Evolutionary conservation across 2,797 vertebrate species (phyloP).

Genomic region (Pseudopleuronectes americanus): DNA sequence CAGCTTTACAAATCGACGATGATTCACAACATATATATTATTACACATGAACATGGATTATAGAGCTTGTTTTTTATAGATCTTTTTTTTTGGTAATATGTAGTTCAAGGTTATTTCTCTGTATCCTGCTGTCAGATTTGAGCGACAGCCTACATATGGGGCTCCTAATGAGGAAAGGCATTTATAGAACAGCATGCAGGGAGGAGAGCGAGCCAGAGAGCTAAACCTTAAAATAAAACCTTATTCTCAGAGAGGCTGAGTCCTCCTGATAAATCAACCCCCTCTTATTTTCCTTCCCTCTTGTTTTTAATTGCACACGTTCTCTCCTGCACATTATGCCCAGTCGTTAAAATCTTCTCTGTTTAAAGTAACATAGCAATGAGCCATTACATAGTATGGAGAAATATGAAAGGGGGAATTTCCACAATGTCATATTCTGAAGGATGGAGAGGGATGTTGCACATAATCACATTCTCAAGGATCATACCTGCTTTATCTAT

Average conservation of each 20-base stretch:
- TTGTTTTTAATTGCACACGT: slow-evolving; percentile 27
- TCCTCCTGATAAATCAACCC: slow-evolving; percentile 59
- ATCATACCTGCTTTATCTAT: background rate
- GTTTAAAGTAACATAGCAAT: slow-evolving; percentile 44
- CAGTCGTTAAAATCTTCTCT: background rate
- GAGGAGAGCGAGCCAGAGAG: slow-evolving; percentile 71
- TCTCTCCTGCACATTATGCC: background rate
- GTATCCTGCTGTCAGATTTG: slow-evolving; percentile 73
- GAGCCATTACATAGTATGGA: background rate
- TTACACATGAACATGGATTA: too few relatives aligned
- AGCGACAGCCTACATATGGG: slow-evolving; percentile 81
- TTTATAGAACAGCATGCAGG: slow-evolving; percentile 78
- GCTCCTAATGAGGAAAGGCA: slow-evolving; percentile 80
- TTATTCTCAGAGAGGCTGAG: slow-evolving; percentile 75
- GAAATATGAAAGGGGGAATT: too few relatives aligned
- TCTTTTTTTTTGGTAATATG: slow-evolving; percentile 47
- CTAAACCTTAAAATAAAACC: slow-evolving; percentile 83
- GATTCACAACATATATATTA: too few relatives aligned
- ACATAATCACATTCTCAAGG: background rate
- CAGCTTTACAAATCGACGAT: too few relatives aligned
- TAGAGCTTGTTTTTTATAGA: background rate
- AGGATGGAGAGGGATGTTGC: background rate
- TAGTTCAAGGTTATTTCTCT: slow-evolving; percentile 84
- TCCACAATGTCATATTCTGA: background rate
- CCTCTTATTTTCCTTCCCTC: slow-evolving; percentile 30